phyloP scores from a whole-genome alignment of 2,113 vertebrate species.

The Passerina amoena region DNA sequence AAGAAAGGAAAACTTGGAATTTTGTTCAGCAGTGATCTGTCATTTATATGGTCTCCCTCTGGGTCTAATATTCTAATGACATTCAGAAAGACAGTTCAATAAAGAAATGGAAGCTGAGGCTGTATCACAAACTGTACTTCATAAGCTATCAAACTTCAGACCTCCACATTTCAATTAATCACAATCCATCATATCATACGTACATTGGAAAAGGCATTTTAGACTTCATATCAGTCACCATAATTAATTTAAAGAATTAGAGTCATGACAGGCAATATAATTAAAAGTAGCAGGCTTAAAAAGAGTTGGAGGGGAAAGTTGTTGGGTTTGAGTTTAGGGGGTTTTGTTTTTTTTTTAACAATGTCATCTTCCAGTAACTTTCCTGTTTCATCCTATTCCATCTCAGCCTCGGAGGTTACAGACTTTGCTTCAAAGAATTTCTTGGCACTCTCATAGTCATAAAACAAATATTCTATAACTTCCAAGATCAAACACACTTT shows the following conservation, averaged over 20 bases:
- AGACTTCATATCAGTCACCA: background rate
- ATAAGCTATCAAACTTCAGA: slow-evolving; percentile 23
- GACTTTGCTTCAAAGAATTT: slow-evolving; percentile 60
- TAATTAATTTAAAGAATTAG: slow-evolving; percentile 51
- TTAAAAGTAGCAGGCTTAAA: slow-evolving; percentile 5
- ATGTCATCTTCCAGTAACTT: slow-evolving; percentile 36
- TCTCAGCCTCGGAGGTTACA: slow-evolving; percentile 48
- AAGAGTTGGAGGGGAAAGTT: background rate
- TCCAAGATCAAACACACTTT: slow-evolving; percentile 60
- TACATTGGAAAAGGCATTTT: slow-evolving; percentile 1
- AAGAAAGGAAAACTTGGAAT: background rate
- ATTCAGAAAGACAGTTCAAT: background rate
- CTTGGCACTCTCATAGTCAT: slow-evolving; percentile 58
- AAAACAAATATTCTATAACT: slow-evolving; percentile 61
- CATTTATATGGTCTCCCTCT: background rate
- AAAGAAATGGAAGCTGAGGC: background rate
- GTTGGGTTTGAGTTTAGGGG: background rate
- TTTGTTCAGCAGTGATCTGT: background rate
- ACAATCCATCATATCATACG: background rate
- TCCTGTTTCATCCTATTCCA: slow-evolving; percentile 57
- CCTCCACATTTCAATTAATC: slow-evolving; percentile 21
- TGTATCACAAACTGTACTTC: background rate
- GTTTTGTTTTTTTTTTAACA: background rate
- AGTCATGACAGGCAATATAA: slow-evolving; percentile 40
- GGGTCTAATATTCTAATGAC: background rate